Percentiles rank a stretch among this genome's conserved stretches.
These are phyloP conservation scores for Trissonchulus latispiculum DNA, from an alignment of 2,888 invertebrate genomes.

Conservation along the genomic window DNA sequence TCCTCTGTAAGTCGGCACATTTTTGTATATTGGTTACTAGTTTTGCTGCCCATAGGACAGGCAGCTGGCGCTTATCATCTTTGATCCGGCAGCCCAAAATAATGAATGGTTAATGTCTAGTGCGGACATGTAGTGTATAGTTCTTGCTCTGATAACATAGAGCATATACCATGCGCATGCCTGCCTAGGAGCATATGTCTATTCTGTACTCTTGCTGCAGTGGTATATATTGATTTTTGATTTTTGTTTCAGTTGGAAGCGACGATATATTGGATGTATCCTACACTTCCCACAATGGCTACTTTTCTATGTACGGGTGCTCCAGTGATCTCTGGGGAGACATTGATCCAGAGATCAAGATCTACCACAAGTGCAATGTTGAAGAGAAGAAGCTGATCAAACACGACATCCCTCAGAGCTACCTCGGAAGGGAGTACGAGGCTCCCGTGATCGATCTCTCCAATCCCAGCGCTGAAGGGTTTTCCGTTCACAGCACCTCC, in stretches of 20 bases:
- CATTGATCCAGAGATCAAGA: neutral
- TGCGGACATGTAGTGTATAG: too few relatives aligned
- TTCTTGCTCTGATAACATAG: too few relatives aligned
- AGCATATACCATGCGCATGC: too few relatives aligned
- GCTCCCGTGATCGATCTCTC: neutral
- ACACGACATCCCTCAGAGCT: neutral
- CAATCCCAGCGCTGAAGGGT: neutral
- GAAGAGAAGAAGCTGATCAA: neutral
- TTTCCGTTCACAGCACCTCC: neutral
- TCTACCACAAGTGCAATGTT: neutral
- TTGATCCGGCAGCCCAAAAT: too few relatives aligned
- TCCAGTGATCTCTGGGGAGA: neutral
- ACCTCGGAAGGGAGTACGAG: neutral
- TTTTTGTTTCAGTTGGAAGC: neutral
- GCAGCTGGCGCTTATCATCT: too few relatives aligned
- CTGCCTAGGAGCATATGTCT: too few relatives aligned
- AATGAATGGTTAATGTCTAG: too few relatives aligned
- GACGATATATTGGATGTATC: neutral
- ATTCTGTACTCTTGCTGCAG: too few relatives aligned
- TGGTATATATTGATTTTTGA: too few relatives aligned
- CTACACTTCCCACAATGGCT: neutral
- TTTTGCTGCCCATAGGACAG: too few relatives aligned
- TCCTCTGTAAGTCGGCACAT: too few relatives aligned
- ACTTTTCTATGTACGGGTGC: neutral
- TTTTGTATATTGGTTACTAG: too few relatives aligned